Conservation (phyloP, 2,797 vertebrate species). For the Mareca penelope region DNA sequence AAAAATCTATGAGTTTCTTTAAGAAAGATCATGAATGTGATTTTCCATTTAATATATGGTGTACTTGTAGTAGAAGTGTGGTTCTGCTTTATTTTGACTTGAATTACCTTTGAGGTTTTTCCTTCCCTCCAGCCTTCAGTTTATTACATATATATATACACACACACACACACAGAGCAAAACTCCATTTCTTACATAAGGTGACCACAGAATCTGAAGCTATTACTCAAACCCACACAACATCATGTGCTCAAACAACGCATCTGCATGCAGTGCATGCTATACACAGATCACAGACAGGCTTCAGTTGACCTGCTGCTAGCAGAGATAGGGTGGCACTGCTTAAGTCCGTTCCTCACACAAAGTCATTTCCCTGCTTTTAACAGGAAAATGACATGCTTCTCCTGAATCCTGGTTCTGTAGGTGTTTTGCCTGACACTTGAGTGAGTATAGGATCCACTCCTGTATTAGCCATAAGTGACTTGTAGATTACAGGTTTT, state of each 20-base stretch:
- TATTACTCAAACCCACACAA: background rate
- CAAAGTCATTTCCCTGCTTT: background rate
- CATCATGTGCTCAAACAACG: background rate
- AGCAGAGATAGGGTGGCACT: background rate
- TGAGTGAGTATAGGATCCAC: background rate
- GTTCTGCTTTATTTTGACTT: background rate
- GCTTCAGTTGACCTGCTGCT: background rate
- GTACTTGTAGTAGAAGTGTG: background rate
- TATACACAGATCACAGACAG: background rate
- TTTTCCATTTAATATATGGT: background rate
- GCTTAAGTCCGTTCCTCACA: background rate
- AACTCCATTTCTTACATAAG: background rate
- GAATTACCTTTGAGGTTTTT: background rate
- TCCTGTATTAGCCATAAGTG: background rate
- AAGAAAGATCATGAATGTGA: background rate
- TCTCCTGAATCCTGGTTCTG: background rate
- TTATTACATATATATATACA: background rate
- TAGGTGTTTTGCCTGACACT: background rate
- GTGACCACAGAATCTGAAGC: background rate
- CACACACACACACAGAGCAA: background rate
- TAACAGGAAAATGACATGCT: accelerated
- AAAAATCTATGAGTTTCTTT: background rate
- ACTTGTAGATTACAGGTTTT: background rate
- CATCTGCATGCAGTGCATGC: background rate
- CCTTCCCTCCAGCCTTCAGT: background rate